These are phyloP conservation scores for Heliconius hermathena DNA, from an alignment of 1,140 invertebrate species.

Conservation along the genomic window DNA sequence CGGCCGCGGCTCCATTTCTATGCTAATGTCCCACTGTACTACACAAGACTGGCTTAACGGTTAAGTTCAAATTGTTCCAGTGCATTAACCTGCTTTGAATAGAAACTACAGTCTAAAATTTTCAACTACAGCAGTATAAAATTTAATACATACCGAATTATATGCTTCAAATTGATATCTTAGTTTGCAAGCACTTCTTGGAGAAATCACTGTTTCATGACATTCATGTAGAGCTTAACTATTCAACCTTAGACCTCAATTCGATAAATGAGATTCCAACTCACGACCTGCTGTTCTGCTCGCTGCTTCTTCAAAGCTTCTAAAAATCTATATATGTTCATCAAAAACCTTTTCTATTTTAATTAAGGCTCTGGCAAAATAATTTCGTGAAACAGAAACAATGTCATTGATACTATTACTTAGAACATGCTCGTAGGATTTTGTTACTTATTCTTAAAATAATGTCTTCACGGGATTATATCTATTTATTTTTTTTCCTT, in stretches of 20 bases:
- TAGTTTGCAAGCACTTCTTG: neutral
- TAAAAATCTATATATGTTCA: neutral
- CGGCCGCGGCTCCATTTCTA: slow-evolving; percentile 43
- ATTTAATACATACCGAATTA: neutral
- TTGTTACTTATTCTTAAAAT: no score
- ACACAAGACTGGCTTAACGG: slow-evolving; percentile 37
- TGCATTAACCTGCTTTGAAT: slow-evolving; percentile 30
- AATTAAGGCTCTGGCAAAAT: neutral
- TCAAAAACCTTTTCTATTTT: neutral
- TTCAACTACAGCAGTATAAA: slow-evolving; percentile 5
- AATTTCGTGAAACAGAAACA: no score
- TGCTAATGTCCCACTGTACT: slow-evolving; percentile 42
- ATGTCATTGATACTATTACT: no score
- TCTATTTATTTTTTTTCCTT: no score
- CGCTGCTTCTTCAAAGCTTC: neutral
- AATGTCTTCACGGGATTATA: no score
- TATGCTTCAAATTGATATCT: neutral
- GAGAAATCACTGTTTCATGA: neutral
- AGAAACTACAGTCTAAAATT: slow-evolving; percentile 19
- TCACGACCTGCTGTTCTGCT: no score
- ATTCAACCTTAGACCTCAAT: neutral
- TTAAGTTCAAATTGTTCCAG: slow-evolving; percentile 37
- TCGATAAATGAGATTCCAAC: neutral
- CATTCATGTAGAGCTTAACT: no score
- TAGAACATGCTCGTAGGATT: no score